phyloP scores from a whole-genome alignment of 1,140 invertebrate species.

The Lethrus apterus region DNA sequence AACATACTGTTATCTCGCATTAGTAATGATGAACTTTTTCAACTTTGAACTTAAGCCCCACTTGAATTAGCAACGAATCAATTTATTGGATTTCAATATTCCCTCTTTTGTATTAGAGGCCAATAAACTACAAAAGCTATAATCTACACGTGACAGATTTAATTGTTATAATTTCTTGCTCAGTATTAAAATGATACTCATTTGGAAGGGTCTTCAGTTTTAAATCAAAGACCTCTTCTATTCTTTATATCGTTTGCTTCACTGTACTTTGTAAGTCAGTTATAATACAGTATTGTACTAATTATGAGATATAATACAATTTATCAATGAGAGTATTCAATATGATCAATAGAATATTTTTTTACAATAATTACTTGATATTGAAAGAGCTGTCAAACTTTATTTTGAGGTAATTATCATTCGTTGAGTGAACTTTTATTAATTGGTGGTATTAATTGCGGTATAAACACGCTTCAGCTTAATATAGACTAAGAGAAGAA shows the following conservation, averaged over 20 bases:
- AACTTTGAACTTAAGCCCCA: constrained; percentile 20
- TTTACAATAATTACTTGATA: constrained; percentile 38
- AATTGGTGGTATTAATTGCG: too few relatives aligned
- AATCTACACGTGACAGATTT: not conserved
- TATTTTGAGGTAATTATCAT: constrained; percentile 19
- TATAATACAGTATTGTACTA: too few relatives aligned
- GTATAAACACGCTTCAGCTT: too few relatives aligned
- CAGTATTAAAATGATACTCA: not conserved
- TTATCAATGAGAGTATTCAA: constrained; percentile 9
- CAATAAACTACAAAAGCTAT: not conserved
- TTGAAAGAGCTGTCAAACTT: constrained; percentile 35
- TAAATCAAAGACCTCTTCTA: not conserved
- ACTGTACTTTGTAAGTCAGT: not conserved
- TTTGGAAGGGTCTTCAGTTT: not conserved
- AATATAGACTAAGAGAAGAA: too few relatives aligned
- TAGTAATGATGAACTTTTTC: constrained; percentile 17
- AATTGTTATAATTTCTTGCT: not conserved
- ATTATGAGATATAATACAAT: too few relatives aligned
- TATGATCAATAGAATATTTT: constrained; percentile 38
- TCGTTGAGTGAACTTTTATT: not conserved
- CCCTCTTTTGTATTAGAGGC: not conserved
- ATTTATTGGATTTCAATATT: not conserved
- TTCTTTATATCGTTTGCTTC: not conserved
- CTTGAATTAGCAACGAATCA: not conserved
- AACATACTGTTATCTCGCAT: not conserved